Percentiles rank a stretch among this genome's conserved stretches.
phyloP scores from a whole-genome alignment of 2,113 vertebrate species.

The Periophthalmus modestus region DNA sequence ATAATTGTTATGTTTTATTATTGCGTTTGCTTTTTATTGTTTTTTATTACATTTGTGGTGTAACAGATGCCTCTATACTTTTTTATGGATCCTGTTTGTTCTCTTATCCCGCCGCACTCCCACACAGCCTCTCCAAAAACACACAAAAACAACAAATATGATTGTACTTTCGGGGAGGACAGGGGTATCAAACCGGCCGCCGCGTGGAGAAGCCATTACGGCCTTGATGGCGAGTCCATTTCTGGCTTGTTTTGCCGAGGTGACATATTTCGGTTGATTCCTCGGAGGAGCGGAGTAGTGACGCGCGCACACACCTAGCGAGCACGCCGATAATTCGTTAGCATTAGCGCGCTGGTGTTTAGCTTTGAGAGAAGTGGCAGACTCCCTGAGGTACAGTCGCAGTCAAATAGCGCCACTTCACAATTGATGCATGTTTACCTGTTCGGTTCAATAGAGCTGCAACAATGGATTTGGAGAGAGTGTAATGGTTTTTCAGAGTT shows the following conservation, averaged over 20 bases:
- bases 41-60: background rate
- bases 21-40: background rate
- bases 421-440: slow-evolving; percentile 36
- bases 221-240: background rate
- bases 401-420: slow-evolving; percentile 48
- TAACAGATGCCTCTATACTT: background rate
- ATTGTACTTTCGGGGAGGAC: background rate
- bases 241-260: slow-evolving; percentile 1
- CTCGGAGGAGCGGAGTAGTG: slow-evolving; percentile 3
- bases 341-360: slow-evolving; percentile 35
- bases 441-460: slow-evolving; percentile 33
- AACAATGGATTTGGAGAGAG: slow-evolving; percentile 28
- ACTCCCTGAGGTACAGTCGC: slow-evolving; percentile 35
- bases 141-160: background rate
- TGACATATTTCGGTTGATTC: slow-evolving; percentile 13
- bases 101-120: background rate
- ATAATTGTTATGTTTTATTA: background rate
- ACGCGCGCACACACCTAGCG: slow-evolving; percentile 7
- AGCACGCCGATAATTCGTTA: slow-evolving; percentile 43
- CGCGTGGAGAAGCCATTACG: slow-evolving; percentile 1
- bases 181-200: background rate
- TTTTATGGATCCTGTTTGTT: background rate
- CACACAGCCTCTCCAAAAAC: background rate
- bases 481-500: slow-evolving; percentile 9
- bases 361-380: slow-evolving; percentile 49